Percentiles rank a stretch among this genome's conserved stretches.
These are phyloP conservation scores for Linyphia triangularis DNA, from an alignment of 2,888 invertebrate species.

Conservation along the genomic window DNA sequence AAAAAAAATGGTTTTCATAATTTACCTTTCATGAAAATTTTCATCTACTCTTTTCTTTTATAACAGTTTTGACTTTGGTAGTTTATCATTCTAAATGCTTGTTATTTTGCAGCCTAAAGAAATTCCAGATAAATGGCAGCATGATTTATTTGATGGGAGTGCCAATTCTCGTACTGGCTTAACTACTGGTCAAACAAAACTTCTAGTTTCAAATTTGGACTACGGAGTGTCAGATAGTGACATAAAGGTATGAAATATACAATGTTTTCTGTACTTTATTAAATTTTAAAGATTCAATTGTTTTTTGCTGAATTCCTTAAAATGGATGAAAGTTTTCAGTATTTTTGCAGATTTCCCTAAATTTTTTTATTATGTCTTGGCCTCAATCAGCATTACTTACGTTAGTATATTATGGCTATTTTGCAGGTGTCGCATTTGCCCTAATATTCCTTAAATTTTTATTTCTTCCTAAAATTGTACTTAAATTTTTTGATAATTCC, in stretches of 20 bases:
- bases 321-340: neutral
- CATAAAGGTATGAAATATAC: slow-evolving; percentile 61
- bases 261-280: neutral
- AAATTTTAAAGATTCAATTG: neutral
- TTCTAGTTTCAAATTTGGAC: slow-evolving; percentile 96
- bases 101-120: slow-evolving; percentile 67
- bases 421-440: too few relatives aligned
- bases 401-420: too few relatives aligned
- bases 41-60: too few relatives aligned
- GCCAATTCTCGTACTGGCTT: slow-evolving; percentile 78
- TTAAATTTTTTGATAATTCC: too few relatives aligned
- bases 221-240: slow-evolving; percentile 89
- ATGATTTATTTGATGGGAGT: slow-evolving; percentile 93
- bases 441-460: too few relatives aligned
- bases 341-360: neutral
- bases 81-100: too few relatives aligned
- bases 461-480: too few relatives aligned
- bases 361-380: neutral
- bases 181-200: slow-evolving; percentile 83
- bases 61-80: too few relatives aligned
- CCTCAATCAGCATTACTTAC: too few relatives aligned
- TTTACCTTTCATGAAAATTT: too few relatives aligned
- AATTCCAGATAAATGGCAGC: slow-evolving; percentile 92
- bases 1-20: too few relatives aligned
- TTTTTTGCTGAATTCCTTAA: neutral